Percentiles rank a stretch among this genome's conserved stretches.
Conservation (phyloP, 2,888 invertebrate species). For the Iphiclides podalirius region DNA sequence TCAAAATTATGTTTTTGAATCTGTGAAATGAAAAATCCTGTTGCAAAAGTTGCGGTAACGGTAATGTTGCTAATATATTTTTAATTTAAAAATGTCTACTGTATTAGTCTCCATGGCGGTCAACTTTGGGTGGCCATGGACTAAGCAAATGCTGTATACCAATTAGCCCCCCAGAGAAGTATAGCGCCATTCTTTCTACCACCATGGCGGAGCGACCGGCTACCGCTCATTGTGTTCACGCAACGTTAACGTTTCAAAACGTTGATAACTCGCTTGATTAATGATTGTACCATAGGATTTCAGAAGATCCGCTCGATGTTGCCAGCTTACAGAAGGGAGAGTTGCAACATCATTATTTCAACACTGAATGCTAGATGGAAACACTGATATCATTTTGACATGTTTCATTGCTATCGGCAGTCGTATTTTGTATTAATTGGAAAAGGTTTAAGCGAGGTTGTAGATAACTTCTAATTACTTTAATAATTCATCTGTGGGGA, state of each 20-base stretch:
- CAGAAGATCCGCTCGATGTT: slow-evolving; percentile 43
- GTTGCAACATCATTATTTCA: slow-evolving; percentile 15
- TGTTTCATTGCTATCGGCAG: not conserved
- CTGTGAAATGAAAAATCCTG: no score
- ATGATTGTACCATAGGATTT: slow-evolving; percentile 73
- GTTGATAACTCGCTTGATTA: slow-evolving; percentile 64
- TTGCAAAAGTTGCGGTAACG: no score
- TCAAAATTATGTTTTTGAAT: no score
- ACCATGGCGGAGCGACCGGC: slow-evolving; percentile 30
- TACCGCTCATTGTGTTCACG: slow-evolving; percentile 62
- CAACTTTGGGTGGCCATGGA: no score
- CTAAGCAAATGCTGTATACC: not conserved
- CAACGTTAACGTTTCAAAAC: slow-evolving; percentile 55
- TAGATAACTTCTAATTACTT: no score
- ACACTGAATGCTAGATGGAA: not conserved
- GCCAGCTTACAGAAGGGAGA: slow-evolving; percentile 40
- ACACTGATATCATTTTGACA: not conserved
- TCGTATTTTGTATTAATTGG: no score
- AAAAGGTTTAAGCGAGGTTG: no score
- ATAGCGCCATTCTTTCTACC: slow-evolving; percentile 10
- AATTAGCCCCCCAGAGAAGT: slow-evolving; percentile 8
- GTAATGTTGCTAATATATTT: no score
- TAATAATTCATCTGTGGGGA: no score
- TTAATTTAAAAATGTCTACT: no score
- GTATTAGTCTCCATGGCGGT: no score